Conservation (phyloP, 1,140 invertebrate genomes). For the Papilio polytes region DNA sequence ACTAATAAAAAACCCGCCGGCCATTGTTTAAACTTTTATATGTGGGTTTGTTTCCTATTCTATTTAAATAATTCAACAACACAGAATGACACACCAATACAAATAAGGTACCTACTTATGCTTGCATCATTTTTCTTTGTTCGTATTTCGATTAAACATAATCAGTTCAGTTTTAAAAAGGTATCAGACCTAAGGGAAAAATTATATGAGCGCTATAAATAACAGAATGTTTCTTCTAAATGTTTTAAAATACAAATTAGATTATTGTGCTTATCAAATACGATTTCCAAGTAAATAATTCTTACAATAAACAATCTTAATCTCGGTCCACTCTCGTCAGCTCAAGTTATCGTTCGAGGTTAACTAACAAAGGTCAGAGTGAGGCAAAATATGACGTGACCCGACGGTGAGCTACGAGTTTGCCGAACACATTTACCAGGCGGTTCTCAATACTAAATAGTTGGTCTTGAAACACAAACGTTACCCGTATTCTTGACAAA, state of each 20-base stretch:
- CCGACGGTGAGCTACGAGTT: conserved; percentile 32
- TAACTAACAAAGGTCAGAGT: conserved; percentile 29
- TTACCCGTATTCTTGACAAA: conserved; percentile 41
- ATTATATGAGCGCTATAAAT: background rate
- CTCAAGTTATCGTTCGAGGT: conserved; percentile 38
- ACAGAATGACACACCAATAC: background rate
- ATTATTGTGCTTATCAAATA: background rate
- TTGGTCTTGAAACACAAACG: conserved; percentile 21
- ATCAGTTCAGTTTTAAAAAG: background rate
- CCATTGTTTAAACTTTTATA: background rate
- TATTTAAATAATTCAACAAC: background rate
- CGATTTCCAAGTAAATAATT: conserved; percentile 17
- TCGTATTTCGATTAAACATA: background rate
- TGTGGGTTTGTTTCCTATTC: background rate
- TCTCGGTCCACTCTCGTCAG: conserved; percentile 23
- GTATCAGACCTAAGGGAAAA: background rate
- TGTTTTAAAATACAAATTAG: background rate
- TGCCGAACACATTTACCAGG: conserved; percentile 40
- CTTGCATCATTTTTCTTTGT: background rate
- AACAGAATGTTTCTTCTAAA: background rate
- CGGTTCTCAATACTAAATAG: background rate
- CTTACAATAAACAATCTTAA: conserved; percentile 20
- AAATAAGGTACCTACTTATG: background rate
- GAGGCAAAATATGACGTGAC: conserved; percentile 34
- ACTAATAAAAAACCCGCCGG: background rate